Conservation (phyloP, 2,113 vertebrate species). For the Prietella phreatophila region DNA sequence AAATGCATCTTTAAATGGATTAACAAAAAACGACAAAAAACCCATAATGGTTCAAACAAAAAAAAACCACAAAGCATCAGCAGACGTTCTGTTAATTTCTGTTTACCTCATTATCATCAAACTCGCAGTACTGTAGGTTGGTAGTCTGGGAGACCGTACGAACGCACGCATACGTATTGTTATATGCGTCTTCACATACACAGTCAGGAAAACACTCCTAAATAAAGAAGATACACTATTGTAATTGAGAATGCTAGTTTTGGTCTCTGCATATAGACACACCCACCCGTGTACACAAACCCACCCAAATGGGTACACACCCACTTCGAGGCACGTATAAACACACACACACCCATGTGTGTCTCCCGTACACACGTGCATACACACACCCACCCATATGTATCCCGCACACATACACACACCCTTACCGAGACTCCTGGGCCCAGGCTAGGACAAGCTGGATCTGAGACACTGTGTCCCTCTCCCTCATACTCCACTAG, state of each 20-base stretch:
- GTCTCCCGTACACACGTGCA: too few species aligned
- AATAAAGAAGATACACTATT: not conserved
- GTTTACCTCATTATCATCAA: constrained; percentile 90
- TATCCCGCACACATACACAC: not conserved
- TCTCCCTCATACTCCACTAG: constrained; percentile 97
- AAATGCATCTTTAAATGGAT: not conserved
- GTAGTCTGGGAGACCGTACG: constrained; percentile 78
- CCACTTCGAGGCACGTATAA: not conserved
- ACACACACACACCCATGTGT: not conserved
- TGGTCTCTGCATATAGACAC: not conserved
- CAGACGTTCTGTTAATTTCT: not conserved
- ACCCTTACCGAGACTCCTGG: constrained; percentile 88
- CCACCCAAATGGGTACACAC: not conserved
- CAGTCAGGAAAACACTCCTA: constrained; percentile 98
- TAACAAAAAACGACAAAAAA: not conserved
- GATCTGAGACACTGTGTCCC: constrained; percentile 82
- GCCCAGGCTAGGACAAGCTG: constrained; percentile 86
- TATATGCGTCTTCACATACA: constrained; percentile 95
- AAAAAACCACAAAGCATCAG: not conserved
- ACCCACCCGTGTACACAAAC: not conserved
- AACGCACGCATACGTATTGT: constrained; percentile 96
- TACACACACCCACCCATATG: not conserved
- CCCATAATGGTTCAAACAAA: not conserved
- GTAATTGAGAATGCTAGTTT: not conserved
- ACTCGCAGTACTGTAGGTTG: constrained; percentile 95